phyloP scores from a whole-genome alignment of 1,140 invertebrate genomes.

The Trichomalopsis sarcophagae region DNA sequence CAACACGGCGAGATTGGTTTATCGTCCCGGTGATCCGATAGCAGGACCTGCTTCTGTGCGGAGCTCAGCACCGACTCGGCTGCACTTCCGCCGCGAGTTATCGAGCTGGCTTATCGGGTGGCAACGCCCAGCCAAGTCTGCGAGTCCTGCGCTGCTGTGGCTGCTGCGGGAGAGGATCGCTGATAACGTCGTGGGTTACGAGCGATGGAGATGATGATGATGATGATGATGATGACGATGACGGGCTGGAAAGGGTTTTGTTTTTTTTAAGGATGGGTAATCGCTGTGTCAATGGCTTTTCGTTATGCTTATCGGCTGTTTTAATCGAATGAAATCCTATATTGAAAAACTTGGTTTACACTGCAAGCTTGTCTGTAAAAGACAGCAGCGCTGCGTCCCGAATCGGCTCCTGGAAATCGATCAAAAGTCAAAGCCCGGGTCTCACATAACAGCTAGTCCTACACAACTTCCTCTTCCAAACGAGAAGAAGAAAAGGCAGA shows the following conservation, averaged over 20 bases:
- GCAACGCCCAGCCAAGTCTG: background rate
- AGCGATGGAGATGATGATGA: background rate
- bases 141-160: background rate
- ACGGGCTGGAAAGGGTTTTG: too few relatives aligned
- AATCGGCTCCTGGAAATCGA: too few relatives aligned
- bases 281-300: background rate
- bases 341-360: too few relatives aligned
- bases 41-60: slow-evolving; percentile 6
- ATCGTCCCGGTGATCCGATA: slow-evolving; percentile 15
- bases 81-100: slow-evolving; percentile 31
- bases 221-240: background rate
- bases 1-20: slow-evolving; percentile 7
- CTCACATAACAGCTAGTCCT: background rate
- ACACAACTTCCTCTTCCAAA: too few relatives aligned
- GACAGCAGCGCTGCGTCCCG: too few relatives aligned
- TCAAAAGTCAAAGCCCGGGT: background rate
- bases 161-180: background rate
- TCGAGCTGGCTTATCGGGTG: slow-evolving; percentile 29
- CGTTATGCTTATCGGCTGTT: background rate
- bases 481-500: background rate
- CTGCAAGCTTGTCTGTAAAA: too few relatives aligned
- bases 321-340: too few relatives aligned
- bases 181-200: slow-evolving; percentile 8
- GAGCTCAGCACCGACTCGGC: background rate
- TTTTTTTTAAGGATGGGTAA: background rate